Percentiles rank a stretch among this genome's conserved stretches.
Evolutionary conservation across 1,140 invertebrate genomes (phyloP).

Genomic region (Danaus plexippus): DNA sequence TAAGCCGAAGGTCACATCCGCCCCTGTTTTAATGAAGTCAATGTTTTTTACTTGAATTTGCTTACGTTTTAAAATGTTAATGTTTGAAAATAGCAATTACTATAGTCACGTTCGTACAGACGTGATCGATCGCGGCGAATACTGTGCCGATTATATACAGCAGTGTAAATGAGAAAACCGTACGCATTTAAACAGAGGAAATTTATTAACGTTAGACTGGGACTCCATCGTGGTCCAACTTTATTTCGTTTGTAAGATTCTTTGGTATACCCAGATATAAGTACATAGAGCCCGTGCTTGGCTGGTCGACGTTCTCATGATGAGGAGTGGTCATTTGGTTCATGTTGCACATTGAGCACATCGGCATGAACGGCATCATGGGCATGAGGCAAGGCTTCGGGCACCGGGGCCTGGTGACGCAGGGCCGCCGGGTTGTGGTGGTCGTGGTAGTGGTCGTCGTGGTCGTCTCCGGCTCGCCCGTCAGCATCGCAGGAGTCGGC

Average conservation of each 20-base stretch:
- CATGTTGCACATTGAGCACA: slow-evolving; percentile 18
- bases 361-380: slow-evolving; percentile 13
- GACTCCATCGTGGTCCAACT: neutral
- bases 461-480: slow-evolving; percentile 5
- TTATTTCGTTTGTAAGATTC: slow-evolving; percentile 18
- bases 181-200: no score
- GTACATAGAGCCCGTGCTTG: slow-evolving; percentile 23
- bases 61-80: no score
- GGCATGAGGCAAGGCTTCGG: slow-evolving; percentile 11
- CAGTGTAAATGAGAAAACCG: no score
- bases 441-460: slow-evolving; percentile 21
- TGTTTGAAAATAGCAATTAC: no score
- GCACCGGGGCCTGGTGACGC: slow-evolving; percentile 12
- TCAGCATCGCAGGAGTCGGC: no score
- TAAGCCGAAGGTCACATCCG: no score
- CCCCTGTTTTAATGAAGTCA: no score
- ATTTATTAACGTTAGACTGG: no score
- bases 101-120: no score
- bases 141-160: no score
- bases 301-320: neutral
- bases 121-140: no score
- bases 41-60: no score
- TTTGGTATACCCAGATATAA: slow-evolving; percentile 45
- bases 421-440: slow-evolving; percentile 21
- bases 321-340: slow-evolving; percentile 2